A percentile compares a stretch with the other conserved stretches of the same genome.
Evolutionary conservation across 2,888 invertebrate species (phyloP).

Genomic region (Gryllus longicercus): DNA sequence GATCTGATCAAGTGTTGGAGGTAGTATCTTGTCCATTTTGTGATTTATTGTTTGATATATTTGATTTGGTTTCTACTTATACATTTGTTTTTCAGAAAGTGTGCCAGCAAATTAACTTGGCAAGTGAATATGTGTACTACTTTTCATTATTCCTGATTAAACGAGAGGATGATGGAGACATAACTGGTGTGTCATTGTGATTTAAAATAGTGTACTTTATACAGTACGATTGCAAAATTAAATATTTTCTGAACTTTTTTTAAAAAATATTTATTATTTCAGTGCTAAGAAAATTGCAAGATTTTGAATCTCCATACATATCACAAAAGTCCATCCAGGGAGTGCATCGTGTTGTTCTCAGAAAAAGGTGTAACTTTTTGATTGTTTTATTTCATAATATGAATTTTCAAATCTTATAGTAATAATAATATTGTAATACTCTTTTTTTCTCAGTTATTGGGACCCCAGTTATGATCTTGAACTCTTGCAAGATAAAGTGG

Average conservation of each 20-base stretch:
- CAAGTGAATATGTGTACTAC: conserved; percentile 75
- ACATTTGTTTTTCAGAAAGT: conserved; percentile 59
- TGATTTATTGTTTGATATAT: neutral
- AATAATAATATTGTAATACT: conserved; percentile 33
- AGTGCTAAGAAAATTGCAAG: conserved; percentile 84
- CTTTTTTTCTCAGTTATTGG: conserved; percentile 71
- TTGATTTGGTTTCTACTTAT: conserved; percentile 11
- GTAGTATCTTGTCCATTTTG: conserved; percentile 43
- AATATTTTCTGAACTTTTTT: neutral
- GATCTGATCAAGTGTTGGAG: conserved; percentile 75
- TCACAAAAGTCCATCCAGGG: conserved; percentile 78
- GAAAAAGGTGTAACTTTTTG: conserved; percentile 66
- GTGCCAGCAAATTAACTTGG: conserved; percentile 75
- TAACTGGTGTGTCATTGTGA: conserved; percentile 52
- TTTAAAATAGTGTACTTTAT: conserved; percentile 18
- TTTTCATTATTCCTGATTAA: conserved; percentile 87
- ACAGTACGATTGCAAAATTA: neutral
- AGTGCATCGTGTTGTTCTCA: conserved; percentile 72
- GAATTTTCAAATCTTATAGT: neutral
- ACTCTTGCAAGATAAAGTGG: conserved; percentile 75
- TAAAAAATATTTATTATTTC: conserved; percentile 47
- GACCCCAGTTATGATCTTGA: conserved; percentile 79
- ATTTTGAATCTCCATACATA: conserved; percentile 96
- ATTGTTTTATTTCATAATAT: conserved; percentile 21
- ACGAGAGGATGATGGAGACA: conserved; percentile 67